A percentile compares a stretch with the other conserved stretches of the same genome.
phyloP scores from a whole-genome alignment of 2,888 invertebrate species.

The Chrysolina haemoptera region DNA sequence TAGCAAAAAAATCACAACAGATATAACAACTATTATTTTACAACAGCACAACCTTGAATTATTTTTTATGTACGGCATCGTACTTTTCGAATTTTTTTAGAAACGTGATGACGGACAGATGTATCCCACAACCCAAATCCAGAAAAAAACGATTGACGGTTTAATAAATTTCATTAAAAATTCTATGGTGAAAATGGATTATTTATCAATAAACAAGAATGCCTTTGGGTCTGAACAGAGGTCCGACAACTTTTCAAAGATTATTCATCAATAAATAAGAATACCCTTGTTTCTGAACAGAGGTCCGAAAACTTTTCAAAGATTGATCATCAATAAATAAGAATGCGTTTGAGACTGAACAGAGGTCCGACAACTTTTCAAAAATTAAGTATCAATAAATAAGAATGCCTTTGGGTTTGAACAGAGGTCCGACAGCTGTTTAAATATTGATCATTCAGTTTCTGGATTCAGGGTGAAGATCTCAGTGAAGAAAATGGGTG shows the following conservation, averaged over 20 bases:
- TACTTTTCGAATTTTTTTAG: constrained; percentile 64
- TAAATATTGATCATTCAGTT: not conserved
- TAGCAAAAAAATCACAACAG: constrained; percentile 71
- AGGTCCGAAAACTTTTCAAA: not conserved
- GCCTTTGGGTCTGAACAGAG: not conserved
- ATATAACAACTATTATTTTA: constrained; percentile 71
- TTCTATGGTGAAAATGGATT: too few species aligned
- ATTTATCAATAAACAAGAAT: not conserved
- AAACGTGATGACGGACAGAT: constrained; percentile 55
- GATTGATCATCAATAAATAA: not conserved
- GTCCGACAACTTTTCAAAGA: not conserved
- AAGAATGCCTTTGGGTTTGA: not conserved
- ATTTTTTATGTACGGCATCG: constrained; percentile 66
- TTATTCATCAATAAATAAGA: too few species aligned
- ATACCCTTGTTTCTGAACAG: not conserved
- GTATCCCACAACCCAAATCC: constrained; percentile 17
- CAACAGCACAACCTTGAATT: constrained; percentile 72
- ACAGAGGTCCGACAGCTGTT: not conserved
- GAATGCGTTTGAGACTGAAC: not conserved
- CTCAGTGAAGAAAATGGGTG: constrained; percentile 33
- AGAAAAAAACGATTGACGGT: not conserved
- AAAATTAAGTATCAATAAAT: not conserved
- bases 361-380: not conserved
- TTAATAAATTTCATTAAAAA: not conserved
- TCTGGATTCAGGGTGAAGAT: constrained; percentile 23